A percentile compares a stretch with the other conserved stretches of the same genome.
Conservation (phyloP, 2,888 invertebrate genomes). For the Acrobasis suavella region DNA sequence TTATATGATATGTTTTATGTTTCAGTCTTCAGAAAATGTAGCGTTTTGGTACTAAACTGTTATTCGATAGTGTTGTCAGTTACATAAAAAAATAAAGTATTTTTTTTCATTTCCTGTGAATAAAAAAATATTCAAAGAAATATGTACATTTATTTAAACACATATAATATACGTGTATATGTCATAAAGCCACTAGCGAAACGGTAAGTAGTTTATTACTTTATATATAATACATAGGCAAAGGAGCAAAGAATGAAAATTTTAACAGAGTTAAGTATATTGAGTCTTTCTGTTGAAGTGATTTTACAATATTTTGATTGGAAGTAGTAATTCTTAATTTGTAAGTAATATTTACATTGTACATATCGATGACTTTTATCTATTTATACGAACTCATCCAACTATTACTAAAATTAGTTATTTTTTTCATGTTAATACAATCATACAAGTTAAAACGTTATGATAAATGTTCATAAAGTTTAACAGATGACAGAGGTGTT, state of each 20-base stretch:
- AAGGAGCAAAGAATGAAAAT: neutral
- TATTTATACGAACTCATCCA: slow-evolving; percentile 16
- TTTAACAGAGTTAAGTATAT: neutral
- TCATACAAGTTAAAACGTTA: neutral
- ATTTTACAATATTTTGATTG: neutral
- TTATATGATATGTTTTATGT: slow-evolving; percentile 69
- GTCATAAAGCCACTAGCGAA: neutral
- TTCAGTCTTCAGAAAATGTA: slow-evolving; percentile 67
- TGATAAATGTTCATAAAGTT: slow-evolving; percentile 26
- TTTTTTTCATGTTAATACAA: slow-evolving; percentile 24
- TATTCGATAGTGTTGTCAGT: neutral
- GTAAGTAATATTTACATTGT: neutral
- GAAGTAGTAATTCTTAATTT: neutral
- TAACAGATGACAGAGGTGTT: slow-evolving; percentile 26
- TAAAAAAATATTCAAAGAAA: too few species aligned
- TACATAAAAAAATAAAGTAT: too few species aligned
- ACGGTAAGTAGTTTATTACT: neutral
- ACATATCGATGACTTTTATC: neutral
- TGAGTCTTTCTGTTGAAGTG: neutral
- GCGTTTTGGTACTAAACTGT: slow-evolving; percentile 38
- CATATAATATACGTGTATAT: neutral
- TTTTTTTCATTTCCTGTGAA: too few species aligned
- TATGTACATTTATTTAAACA: neutral
- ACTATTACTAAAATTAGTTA: slow-evolving; percentile 17
- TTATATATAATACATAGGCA: neutral